A percentile compares a stretch with the other conserved stretches of the same genome.
These are phyloP conservation scores for Nasua narica DNA, from an alignment of 2,797 vertebrate species.

Conservation along the genomic window DNA sequence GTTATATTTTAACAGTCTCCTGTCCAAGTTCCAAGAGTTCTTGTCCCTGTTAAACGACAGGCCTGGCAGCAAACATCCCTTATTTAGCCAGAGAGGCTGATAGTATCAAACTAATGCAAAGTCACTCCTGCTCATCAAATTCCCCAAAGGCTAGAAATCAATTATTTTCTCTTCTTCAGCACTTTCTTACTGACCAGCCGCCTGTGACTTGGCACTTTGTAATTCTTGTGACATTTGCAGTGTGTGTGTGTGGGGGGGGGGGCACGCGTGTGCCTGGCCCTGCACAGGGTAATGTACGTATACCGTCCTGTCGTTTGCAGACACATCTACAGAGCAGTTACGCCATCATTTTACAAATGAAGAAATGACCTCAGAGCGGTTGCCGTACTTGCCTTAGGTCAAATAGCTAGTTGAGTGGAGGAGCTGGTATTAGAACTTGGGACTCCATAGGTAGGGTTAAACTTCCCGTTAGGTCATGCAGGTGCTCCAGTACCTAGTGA, in stretches of 20 bases:
- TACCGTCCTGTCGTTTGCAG: neutral
- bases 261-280: too few species aligned
- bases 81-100: neutral
- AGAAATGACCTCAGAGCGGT: neutral
- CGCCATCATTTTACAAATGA: neutral
- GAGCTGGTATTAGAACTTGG: neutral
- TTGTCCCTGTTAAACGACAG: slow-evolving; percentile 1
- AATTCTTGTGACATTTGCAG: neutral
- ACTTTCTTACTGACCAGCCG: neutral
- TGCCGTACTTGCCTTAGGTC: neutral
- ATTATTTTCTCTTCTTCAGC: neutral
- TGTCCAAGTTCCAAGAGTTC: neutral
- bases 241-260: too few species aligned
- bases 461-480: neutral
- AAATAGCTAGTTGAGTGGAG: neutral
- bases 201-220: neutral
- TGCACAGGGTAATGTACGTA: neutral
- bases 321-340: neutral
- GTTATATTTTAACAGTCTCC: slow-evolving; percentile 63
- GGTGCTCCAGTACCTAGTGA: neutral
- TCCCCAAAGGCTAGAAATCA: neutral
- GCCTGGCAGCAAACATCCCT: neutral
- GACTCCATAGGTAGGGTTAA: neutral
- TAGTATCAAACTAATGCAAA: neutral
- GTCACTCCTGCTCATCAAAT: slow-evolving; percentile 8